Evolutionary conservation across 1,140 invertebrate species (phyloP).

Genomic region (Euwallacea fornicatus): DNA sequence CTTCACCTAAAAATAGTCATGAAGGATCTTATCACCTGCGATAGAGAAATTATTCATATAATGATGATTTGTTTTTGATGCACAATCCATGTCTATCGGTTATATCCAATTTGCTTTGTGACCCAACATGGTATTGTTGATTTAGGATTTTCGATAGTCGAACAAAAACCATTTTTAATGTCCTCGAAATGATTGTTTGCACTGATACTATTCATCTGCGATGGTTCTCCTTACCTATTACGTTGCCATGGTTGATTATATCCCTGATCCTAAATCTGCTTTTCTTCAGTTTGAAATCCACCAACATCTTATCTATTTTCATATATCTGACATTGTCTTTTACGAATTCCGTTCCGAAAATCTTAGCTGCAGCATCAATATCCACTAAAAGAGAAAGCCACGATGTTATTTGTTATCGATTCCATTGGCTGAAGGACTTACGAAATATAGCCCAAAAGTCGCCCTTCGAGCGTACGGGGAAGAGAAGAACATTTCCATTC

Average conservation of each 20-base stretch:
- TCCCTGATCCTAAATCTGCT: conserved; percentile 72
- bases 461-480: conserved; percentile 73
- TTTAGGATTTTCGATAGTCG: no score
- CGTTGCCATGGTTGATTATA: conserved; percentile 70
- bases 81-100: no score
- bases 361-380: conserved; percentile 67
- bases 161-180: not conserved
- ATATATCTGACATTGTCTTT: conserved; percentile 64
- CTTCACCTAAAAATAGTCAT: conserved; percentile 61
- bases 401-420: not conserved
- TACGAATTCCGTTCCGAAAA: conserved; percentile 67
- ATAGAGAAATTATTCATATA: no score
- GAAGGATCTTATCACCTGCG: no score
- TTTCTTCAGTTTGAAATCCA: conserved; percentile 71
- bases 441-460: conserved; percentile 78
- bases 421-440: conserved; percentile 53
- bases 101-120: no score
- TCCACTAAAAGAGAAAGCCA: conserved; percentile 59
- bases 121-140: no score
- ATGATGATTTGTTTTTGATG: no score
- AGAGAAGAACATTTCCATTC: conserved; percentile 71
- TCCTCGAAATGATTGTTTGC: not conserved
- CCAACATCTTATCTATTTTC: conserved; percentile 65
- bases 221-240: conserved; percentile 61
- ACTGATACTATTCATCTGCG: not conserved